phyloP scores from a whole-genome alignment of 2,888 invertebrate genomes.

The Dorcus parallelipipedus region DNA sequence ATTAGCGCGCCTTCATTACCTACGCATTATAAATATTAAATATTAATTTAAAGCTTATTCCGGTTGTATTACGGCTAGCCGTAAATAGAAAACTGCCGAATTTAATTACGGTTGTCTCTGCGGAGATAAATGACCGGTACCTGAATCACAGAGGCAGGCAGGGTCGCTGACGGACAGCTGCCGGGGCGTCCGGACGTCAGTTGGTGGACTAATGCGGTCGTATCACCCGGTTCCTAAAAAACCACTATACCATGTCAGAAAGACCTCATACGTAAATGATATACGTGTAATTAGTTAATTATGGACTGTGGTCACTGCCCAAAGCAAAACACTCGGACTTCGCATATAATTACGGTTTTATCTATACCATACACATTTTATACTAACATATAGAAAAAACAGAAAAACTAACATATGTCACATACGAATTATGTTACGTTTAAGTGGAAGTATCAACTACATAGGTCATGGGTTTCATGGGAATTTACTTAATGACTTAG shows the following conservation, averaged over 20 bases:
- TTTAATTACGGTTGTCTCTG: too few relatives aligned
- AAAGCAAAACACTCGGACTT: constrained; percentile 8
- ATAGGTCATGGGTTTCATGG: too few relatives aligned
- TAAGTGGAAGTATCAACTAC: not conserved
- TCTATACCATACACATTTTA: constrained; percentile 3
- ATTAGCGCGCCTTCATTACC: too few relatives aligned
- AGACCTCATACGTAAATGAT: not conserved
- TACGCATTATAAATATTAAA: too few relatives aligned
- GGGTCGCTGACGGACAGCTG: constrained; percentile 26
- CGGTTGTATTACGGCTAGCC: too few relatives aligned
- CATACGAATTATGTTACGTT: not conserved
- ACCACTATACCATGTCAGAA: constrained; percentile 26
- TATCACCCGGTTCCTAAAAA: constrained; percentile 19
- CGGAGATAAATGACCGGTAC: too few relatives aligned
- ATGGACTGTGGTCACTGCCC: constrained; percentile 23
- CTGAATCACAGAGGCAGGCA: too few relatives aligned
- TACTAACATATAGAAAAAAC: not conserved
- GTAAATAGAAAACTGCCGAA: too few relatives aligned
- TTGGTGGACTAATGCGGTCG: constrained; percentile 21
- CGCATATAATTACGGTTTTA: constrained; percentile 16
- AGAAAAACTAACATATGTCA: not conserved
- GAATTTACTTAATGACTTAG: too few relatives aligned
- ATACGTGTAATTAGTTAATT: constrained; percentile 34
- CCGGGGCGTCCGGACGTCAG: constrained; percentile 27
- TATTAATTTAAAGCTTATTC: too few relatives aligned